Evolutionary conservation across 1,140 invertebrate species (phyloP), one percentile per base, ranked within the genome.

Genomic region (Apis cerana): DNA sequence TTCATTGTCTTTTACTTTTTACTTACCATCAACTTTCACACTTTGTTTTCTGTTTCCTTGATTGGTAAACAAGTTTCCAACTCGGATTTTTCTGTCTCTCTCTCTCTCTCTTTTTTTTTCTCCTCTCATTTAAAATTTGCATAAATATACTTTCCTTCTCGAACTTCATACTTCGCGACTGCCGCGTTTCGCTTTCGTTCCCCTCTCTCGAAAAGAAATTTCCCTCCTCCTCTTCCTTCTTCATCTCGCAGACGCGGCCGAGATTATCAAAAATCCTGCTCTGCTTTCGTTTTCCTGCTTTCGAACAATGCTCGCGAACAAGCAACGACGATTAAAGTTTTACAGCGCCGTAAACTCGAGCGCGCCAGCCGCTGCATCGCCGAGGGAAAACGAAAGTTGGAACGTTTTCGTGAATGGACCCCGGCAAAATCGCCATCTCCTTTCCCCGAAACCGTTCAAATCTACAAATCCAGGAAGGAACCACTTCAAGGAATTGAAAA

Each of bases 341-440:
- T 79, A 79, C 64, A 71, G 59, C 59, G 68, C 77, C 67, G 82
- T 83, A 83, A 83, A 78, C 21, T 64, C 76, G 77, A 33, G 27
- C 61, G 68, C 52, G 72, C 76, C 80, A 82, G 27, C 50, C 4
- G 4, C 33, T 2, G 78, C 70, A 65, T 74, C 52, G 50, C 17
- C 43, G 9, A 76, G 72, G 23, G 56, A 82, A 82, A 82, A 59
- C 54, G 80, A 82, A 82, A 82, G 80, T 82, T 82, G 68, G 80
- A 68, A 67, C 9, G 62, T 59, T 82, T 82, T 82, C 64, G 80
- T 76, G 80, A 81, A 76, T 76, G 72, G 64, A 58, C 72, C 62
- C 33, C 33, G n/a, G 62, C 54, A 43, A 69, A 79, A 15, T 19
- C 17, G 23, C 23, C 2, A 23, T 64, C 27, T 33, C 23, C n/a